Percentiles rank a stretch among this genome's conserved stretches.
Conservation (phyloP, 2,113 vertebrate genomes). For the Menidia beryllina region DNA sequence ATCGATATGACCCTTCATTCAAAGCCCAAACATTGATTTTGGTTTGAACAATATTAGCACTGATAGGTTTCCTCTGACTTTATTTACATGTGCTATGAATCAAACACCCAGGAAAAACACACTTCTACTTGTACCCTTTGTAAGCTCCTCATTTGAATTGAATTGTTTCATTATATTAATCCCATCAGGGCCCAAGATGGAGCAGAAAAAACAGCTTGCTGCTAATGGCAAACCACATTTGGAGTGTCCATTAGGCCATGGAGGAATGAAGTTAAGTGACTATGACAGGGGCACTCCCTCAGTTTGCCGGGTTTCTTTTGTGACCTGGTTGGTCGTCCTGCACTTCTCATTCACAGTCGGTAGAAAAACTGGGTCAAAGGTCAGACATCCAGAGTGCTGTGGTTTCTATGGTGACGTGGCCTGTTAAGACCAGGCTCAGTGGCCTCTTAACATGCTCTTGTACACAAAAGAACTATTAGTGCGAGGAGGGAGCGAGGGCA, state of each 20-base stretch:
- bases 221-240: constrained; percentile 75
- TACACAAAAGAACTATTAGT: constrained; percentile 87
- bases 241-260: constrained; percentile 79
- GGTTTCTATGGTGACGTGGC: constrained; percentile 81
- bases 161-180: constrained; percentile 42
- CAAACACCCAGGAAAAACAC: constrained; percentile 7
- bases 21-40: not conserved
- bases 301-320: constrained; percentile 77
- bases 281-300: constrained; percentile 82
- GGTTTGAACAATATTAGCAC: not conserved
- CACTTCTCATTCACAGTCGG: constrained; percentile 79
- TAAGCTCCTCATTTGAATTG: not conserved
- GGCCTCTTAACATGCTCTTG: constrained; percentile 85
- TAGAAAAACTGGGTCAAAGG: constrained; percentile 85
- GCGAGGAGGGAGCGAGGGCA: constrained; percentile 75
- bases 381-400: constrained; percentile 82
- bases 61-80: not conserved
- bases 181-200: constrained; percentile 18
- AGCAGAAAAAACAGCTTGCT: constrained; percentile 53
- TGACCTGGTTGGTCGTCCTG: constrained; percentile 76
- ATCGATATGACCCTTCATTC: not conserved
- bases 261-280: constrained; percentile 83
- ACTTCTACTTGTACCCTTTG: not conserved
- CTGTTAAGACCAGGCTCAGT: constrained; percentile 84
- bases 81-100: constrained; percentile 9